phyloP scores from a whole-genome alignment of 2,888 invertebrate species.

The Scaeva pyrastri region DNA sequence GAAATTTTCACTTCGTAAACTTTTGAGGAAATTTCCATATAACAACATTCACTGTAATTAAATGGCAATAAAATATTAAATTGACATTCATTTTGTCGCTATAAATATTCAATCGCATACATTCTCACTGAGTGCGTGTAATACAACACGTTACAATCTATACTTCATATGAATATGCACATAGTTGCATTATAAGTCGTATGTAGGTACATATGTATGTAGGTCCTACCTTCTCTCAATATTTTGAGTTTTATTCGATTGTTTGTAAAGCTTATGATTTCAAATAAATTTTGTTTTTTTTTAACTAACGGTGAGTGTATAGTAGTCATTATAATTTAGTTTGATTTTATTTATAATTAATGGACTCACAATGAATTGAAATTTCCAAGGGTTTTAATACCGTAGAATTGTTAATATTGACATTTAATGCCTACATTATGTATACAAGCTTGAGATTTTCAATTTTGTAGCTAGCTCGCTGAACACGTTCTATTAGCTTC shows the following conservation, averaged over 20 bases:
- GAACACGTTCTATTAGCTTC: too few relatives aligned
- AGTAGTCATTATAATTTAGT: background rate
- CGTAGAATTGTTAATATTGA: too few relatives aligned
- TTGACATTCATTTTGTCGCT: constrained; percentile 68
- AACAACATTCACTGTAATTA: constrained; percentile 70
- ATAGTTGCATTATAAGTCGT: background rate
- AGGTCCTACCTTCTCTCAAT: background rate
- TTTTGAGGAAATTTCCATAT: constrained; percentile 71
- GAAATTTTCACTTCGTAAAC: constrained; percentile 61
- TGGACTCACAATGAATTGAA: too few relatives aligned
- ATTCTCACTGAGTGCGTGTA: constrained; percentile 42
- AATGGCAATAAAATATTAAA: constrained; percentile 74
- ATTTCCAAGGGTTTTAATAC: too few relatives aligned
- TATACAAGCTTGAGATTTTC: too few relatives aligned
- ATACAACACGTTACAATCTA: background rate
- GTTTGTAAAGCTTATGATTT: constrained; percentile 60
- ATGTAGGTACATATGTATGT: background rate
- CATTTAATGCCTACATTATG: too few relatives aligned
- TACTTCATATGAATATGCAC: background rate
- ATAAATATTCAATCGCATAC: constrained; percentile 68
- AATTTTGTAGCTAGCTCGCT: too few relatives aligned
- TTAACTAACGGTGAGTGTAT: background rate
- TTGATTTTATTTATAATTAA: background rate
- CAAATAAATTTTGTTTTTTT: constrained; percentile 44
- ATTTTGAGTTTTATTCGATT: constrained; percentile 29